phyloP scores from a whole-genome alignment of 2,888 invertebrate genomes.

The Helicoverpa assulta region DNA sequence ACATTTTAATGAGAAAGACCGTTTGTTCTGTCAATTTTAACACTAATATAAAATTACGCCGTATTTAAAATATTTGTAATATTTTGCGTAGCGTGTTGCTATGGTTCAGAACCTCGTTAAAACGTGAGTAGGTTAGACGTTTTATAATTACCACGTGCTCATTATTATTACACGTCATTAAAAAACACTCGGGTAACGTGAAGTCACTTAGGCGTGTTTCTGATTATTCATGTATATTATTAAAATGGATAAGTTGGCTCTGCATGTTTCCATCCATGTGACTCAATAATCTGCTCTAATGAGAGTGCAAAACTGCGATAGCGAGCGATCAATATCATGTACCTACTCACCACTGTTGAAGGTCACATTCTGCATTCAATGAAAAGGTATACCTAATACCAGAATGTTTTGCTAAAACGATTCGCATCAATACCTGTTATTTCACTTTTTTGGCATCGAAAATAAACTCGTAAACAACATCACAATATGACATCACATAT shows the following conservation, averaged over 20 bases:
- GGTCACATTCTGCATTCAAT: not conserved
- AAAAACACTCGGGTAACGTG: slow-evolving; percentile 41
- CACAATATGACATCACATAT: slow-evolving; percentile 43
- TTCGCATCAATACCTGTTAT: not conserved
- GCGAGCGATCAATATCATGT: not conserved
- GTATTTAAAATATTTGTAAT: slow-evolving; percentile 14
- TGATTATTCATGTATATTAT: slow-evolving; percentile 21
- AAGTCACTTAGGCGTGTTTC: slow-evolving; percentile 32
- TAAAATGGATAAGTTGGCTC: slow-evolving; percentile 1
- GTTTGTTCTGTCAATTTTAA: not conserved
- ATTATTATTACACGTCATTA: slow-evolving; percentile 40
- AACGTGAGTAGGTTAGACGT: slow-evolving; percentile 33
- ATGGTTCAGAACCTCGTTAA: slow-evolving; percentile 15
- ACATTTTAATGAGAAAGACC: slow-evolving; percentile 8
- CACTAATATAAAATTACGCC: slow-evolving; percentile 3
- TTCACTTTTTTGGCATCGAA: slow-evolving; percentile 20
- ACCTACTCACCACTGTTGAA: not conserved
- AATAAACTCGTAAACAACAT: slow-evolving; percentile 27
- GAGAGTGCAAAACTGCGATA: not conserved
- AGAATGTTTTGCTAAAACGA: not conserved
- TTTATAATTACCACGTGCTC: slow-evolving; percentile 55
- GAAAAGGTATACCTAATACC: not conserved
- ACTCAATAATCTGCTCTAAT: not conserved
- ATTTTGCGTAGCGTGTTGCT: slow-evolving; percentile 27
- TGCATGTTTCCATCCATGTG: not conserved